Base-by-base conservation (phyloP, 2,888 invertebrate genomes). In the Stenurella melanura region DNA sequence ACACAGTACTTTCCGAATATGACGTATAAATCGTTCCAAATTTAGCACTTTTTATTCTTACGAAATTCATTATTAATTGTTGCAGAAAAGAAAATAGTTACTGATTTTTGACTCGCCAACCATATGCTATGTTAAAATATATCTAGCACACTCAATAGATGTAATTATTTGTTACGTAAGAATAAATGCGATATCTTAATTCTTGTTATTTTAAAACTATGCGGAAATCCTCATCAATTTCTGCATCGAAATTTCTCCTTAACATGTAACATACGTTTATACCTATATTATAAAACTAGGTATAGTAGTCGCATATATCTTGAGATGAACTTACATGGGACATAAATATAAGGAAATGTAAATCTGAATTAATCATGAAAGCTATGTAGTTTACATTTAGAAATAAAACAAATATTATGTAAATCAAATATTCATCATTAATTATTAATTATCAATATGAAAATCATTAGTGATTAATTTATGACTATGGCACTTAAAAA, bases 181-280 rank as follows among this genome's bases (percentile, higher is more conserved):
- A 50, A 50, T 50, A 50, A 50, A 50, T 58, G 19, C 11, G 57
- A 57, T 19, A 57, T 17, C 10, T 58, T 58, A 58, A 58, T 58
- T 19, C 10, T 21, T 58, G 21, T 61, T 61, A 26, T 61, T 58
- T 21, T 30, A 61, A 21, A 61, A 30, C 34, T 26, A 61, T 61
- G 61, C 61, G 61, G 61, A 61, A 61, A 26, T 61, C 61, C 61
- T 61, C 61, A 61, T 61, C n/a, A 21, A 58, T 58, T 21, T 61
- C n/a, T 61, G 21, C 30, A 61, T n/a, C 34, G 61, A 61, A 61
- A 30, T 30, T 61, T 61, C 61, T 61, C 61, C n/a, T 19, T 21
- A 57, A 19, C 15, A 42, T 42, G 42, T 42, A 42, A 42, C 42
- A 4, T 42, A 42, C 4, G 4, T 1, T 12, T 42, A 12, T 42